Evolutionary conservation across 2,888 invertebrate species (phyloP).

Genomic region (Troides helena): DNA sequence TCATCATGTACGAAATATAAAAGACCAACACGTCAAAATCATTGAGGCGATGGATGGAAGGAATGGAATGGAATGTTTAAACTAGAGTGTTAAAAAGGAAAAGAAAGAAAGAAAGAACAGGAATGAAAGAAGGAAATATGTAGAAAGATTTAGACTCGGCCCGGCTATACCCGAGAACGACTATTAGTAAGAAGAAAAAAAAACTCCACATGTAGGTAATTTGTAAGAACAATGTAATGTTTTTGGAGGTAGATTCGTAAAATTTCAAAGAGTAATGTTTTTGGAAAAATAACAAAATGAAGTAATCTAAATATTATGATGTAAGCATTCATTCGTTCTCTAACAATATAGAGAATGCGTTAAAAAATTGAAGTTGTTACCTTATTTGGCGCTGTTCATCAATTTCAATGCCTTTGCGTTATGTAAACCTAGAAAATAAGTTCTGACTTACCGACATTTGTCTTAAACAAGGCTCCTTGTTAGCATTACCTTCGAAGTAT

Average conservation of each 20-base stretch:
- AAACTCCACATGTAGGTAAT: too few species aligned
- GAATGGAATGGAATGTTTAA: too few species aligned
- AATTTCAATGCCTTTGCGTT: background rate
- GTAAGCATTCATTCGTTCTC: background rate
- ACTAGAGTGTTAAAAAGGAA: too few species aligned
- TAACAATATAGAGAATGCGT: background rate
- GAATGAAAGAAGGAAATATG: too few species aligned
- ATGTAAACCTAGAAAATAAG: background rate
- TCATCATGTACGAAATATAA: too few species aligned
- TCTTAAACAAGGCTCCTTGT: background rate
- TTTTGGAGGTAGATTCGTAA: background rate
- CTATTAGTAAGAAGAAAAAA: too few species aligned
- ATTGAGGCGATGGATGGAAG: too few species aligned
- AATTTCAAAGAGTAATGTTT: background rate
- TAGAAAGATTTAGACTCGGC: too few species aligned
- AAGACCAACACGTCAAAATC: too few species aligned
- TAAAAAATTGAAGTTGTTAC: background rate
- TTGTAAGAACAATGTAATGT: background rate
- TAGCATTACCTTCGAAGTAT: background rate
- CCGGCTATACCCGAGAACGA: too few species aligned
- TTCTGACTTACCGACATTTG: background rate
- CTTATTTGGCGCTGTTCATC: background rate
- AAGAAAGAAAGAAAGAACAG: too few species aligned
- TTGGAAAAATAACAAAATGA: background rate
- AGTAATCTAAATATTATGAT: background rate